Base-by-base conservation (phyloP, 2,888 invertebrate species). In the Perizoma affinitatum region DNA sequence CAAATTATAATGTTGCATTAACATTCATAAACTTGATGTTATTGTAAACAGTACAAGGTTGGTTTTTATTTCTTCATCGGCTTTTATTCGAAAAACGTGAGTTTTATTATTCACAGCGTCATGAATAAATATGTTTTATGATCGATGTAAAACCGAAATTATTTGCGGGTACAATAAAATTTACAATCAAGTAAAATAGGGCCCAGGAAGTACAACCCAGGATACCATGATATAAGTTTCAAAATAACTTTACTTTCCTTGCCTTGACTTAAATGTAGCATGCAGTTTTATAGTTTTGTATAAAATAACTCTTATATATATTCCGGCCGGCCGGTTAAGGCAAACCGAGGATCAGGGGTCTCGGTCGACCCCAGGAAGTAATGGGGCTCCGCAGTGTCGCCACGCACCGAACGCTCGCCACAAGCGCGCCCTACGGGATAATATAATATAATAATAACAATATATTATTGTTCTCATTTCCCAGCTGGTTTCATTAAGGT, bases 121-220 rank as follows among this genome's bases (percentile, higher is more conserved):
- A 68, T 70, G 70, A 70, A 70, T 70, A 70, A 70, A 70, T 68
- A 68, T 70, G 64, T 67, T 70, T 70, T 70, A 70, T 63, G 70
- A 59, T 65, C 63, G 70, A 67, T 67, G 70, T 70, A 70, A 70
- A 70, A 70, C 63, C 63, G 63, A 68, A 66, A 70, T 70, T 68
- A 70, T 70, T 70, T 66, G 70, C 61, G 61, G 66, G 53, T 54
- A 58, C 65, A 63, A 70, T 70, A 70, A 70, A 68, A 56, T 65
- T 61, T 65, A 66, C 61, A 63, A 58, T 53, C 63, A 48, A 56
- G 55, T 46, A 47, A 51, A 50, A 51, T 41, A 51, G n/a, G 33
- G 47, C 6, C 41, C 4, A 6, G 7, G 46, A 11, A 59, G 8
- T 45, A 22, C 46, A 38, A 11, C 50, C 49, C 44, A 8, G 45